Evolutionary conservation across 2,797 vertebrate species (phyloP).

Genomic region (Lagodon rhomboides): DNA sequence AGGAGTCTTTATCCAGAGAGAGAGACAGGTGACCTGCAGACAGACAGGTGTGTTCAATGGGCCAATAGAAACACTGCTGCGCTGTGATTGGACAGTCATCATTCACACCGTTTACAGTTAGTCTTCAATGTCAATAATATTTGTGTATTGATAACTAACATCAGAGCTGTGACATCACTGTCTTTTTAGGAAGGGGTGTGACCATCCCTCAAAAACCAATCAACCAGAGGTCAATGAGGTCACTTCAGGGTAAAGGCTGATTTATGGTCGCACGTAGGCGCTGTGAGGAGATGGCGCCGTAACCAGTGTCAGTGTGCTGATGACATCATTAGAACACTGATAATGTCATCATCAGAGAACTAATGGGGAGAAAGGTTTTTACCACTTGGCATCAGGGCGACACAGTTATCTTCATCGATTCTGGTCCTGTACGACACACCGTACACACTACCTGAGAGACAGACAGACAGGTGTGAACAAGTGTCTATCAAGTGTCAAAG

Average conservation of each 20-base stretch:
- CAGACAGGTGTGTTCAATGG: background rate
- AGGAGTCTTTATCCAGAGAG: conserved; percentile 91
- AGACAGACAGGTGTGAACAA: background rate
- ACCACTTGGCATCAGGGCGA: conserved; percentile 91
- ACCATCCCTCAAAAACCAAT: no score
- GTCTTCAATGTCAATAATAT: no score
- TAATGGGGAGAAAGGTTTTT: conserved; percentile 30
- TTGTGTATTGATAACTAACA: no score
- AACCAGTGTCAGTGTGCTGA: no score
- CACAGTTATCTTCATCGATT: conserved; percentile 92
- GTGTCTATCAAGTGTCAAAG: background rate
- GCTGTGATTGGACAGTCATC: no score
- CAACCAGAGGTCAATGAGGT: background rate
- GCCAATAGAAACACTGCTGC: background rate
- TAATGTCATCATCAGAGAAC: background rate
- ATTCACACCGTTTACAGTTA: no score
- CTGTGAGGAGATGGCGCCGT: no score
- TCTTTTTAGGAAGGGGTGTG: no score
- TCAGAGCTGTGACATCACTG: no score
- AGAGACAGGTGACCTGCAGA: conserved; percentile 69
- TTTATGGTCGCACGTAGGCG: no score
- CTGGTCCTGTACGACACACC: conserved; percentile 89
- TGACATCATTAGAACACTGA: no score
- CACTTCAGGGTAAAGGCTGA: no score
- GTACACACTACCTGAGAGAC: conserved; percentile 85